Conservation (phyloP, 2,888 invertebrate genomes). For the Mimumesa dahlbomi region DNA sequence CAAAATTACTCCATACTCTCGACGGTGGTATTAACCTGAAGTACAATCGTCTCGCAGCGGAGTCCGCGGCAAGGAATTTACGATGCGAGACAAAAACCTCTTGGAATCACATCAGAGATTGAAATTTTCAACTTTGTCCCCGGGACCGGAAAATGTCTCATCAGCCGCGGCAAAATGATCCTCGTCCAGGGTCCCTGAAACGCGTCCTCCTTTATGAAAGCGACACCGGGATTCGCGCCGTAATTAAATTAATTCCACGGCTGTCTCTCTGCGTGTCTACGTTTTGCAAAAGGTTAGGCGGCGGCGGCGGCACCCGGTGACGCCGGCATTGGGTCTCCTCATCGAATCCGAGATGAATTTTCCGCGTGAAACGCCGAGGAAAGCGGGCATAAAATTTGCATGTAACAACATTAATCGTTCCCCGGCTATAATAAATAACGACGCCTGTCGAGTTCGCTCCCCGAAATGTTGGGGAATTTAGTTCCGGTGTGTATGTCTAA, state of each 20-base stretch:
- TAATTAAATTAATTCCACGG: constrained; percentile 25
- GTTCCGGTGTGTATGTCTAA: too few relatives aligned
- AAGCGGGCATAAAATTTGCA: not conserved
- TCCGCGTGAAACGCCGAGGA: not conserved
- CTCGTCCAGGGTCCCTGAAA: not conserved
- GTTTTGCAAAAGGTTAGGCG: not conserved
- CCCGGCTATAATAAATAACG: not conserved
- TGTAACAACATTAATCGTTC: not conserved
- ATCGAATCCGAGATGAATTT: constrained; percentile 13
- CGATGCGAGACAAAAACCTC: not conserved
- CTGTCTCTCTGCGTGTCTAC: not conserved
- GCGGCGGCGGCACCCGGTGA: not conserved
- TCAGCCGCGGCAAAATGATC: not conserved
- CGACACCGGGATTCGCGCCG: not conserved
- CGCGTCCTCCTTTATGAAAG: constrained; percentile 13
- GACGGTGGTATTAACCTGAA: too few relatives aligned
- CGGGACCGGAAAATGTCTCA: too few relatives aligned
- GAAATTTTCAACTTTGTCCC: not conserved
- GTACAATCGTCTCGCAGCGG: too few relatives aligned
- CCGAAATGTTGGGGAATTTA: not conserved
- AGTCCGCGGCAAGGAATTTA: too few relatives aligned
- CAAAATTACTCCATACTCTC: too few relatives aligned
- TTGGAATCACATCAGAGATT: not conserved
- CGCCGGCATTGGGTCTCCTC: too few relatives aligned
- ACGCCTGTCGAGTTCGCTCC: not conserved